These are phyloP conservation scores for Hirundichthys speculiger DNA, from an alignment of 2,113 vertebrate species.

Conservation along the genomic window DNA sequence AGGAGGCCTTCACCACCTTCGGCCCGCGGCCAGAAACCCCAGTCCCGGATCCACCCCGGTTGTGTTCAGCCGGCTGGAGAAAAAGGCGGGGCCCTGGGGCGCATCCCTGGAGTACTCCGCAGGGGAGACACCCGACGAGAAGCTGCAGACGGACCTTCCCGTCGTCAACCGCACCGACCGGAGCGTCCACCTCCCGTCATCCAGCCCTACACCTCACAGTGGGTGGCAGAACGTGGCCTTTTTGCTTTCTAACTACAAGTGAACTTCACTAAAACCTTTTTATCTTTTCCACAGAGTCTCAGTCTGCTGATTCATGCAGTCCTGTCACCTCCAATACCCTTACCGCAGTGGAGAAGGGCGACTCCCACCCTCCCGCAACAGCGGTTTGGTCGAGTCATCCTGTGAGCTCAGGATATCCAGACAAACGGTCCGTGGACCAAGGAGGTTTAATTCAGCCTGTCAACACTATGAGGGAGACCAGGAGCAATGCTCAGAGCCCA, in stretches of 20 bases:
- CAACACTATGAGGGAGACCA: slow-evolving; percentile 33
- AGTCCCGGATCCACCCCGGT: slow-evolving; percentile 18
- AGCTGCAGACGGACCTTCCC: slow-evolving; percentile 14
- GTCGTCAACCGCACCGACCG: background rate
- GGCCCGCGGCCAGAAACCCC: slow-evolving; percentile 24
- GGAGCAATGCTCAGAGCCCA: slow-evolving; percentile 22
- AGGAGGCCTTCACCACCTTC: slow-evolving; percentile 61
- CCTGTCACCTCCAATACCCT: background rate
- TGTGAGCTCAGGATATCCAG: slow-evolving; percentile 25
- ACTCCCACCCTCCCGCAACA: background rate
- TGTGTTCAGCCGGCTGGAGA: background rate
- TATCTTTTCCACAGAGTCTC: slow-evolving; percentile 20
- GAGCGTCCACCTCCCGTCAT: background rate
- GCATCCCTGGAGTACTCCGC: slow-evolving; percentile 32
- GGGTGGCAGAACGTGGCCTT: background rate
- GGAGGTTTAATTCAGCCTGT: slow-evolving; percentile 15
- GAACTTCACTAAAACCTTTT: background rate
- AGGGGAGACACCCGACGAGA: background rate
- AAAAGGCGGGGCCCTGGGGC: slow-evolving; percentile 22
- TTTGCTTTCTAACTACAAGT: background rate
- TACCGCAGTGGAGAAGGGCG: background rate
- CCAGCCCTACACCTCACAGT: slow-evolving; percentile 23
- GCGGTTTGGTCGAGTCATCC: slow-evolving; percentile 4
- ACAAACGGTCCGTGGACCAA: slow-evolving; percentile 17
- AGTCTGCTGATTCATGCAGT: slow-evolving; percentile 14